Percentiles rank a stretch among this genome's conserved stretches.
Evolutionary conservation across 1,140 invertebrate species (phyloP).

Genomic region (Camponotus pennsylvanicus): DNA sequence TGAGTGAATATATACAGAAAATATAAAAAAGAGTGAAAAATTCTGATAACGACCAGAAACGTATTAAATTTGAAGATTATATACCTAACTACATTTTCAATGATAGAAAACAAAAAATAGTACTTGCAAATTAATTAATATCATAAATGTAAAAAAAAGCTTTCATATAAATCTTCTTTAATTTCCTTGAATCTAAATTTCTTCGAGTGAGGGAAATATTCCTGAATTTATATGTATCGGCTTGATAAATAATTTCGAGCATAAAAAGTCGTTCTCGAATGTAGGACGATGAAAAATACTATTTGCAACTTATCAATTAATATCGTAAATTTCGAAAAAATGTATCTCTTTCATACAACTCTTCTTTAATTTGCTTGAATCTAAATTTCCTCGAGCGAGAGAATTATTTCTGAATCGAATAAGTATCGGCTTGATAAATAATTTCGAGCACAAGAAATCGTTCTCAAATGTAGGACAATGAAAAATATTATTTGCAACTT

Average conservation of each 20-base stretch:
- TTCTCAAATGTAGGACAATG: background rate
- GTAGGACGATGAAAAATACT: background rate
- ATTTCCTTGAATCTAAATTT: background rate
- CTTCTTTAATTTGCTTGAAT: background rate
- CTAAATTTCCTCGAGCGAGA: background rate
- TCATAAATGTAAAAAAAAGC: too few species aligned
- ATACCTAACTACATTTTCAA: too few species aligned
- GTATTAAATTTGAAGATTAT: background rate
- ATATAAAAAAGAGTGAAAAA: background rate
- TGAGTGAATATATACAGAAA: background rate
- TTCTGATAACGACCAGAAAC: background rate
- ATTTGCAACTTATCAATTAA: background rate
- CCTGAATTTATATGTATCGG: background rate
- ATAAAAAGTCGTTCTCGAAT: background rate
- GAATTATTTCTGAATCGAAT: background rate
- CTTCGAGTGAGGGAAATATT: background rate
- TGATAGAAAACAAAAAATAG: too few species aligned
- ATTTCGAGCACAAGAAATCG: background rate
- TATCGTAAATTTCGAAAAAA: background rate
- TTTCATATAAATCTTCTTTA: background rate
- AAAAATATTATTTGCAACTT: background rate
- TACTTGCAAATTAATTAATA: too few species aligned
- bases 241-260: slow-evolving; percentile 7
- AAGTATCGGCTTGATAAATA: background rate
- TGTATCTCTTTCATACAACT: background rate